Base-by-base conservation (phyloP, 2,888 invertebrate species). In the Nasonovia ribisnigri region DNA sequence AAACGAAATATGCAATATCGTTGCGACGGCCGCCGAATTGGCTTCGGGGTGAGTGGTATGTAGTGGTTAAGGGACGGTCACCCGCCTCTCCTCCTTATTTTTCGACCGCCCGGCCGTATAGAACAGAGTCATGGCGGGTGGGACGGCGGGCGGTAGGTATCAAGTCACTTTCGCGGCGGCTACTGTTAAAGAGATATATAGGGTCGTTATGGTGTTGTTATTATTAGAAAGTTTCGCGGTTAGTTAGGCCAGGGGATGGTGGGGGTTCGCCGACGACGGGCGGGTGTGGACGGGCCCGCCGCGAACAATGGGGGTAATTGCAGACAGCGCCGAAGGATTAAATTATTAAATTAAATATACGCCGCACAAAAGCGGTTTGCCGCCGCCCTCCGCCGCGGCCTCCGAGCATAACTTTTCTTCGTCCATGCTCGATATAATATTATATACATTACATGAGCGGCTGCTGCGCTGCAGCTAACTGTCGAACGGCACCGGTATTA, bases 321-420 rank as follows among this genome's bases (percentile, higher is more conserved):
- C 93, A 93, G 93, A 93, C 93, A 90, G 89, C 90, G 90, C 84
- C 84, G 84, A 60, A 90, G 93, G 93, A 93, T 93, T 93, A 93
- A 93, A 93, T 93, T 93, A 90, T 93, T 93, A 93, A 93, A 93
- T 93, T 93, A 93, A 93, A 93, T 93, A 93, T 93, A 90, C 93
- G 93, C 90, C 60, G 67, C 92, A 86, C 90, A 93, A 93, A 93
- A 93, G 93, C 92, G 92, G 60, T 84, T 93, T 84, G 24, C 77
- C 89, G 26, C 48, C 46, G 92, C 91, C 46, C 60, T 84, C 46
- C n/a, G 46, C 43, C 51, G 29, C 24, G 3, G 46, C 29, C 86
- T 0, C 16, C 60, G 54, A 29, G 43, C 36, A 86, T 60, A 92
- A 92, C 87, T 92, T 92, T 92, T 87, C 92, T 88, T n/a, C 91